A percentile compares a stretch with the other conserved stretches of the same genome.
Conservation (phyloP, 2,113 vertebrate genomes). For the Psephotus haematonotus region DNA sequence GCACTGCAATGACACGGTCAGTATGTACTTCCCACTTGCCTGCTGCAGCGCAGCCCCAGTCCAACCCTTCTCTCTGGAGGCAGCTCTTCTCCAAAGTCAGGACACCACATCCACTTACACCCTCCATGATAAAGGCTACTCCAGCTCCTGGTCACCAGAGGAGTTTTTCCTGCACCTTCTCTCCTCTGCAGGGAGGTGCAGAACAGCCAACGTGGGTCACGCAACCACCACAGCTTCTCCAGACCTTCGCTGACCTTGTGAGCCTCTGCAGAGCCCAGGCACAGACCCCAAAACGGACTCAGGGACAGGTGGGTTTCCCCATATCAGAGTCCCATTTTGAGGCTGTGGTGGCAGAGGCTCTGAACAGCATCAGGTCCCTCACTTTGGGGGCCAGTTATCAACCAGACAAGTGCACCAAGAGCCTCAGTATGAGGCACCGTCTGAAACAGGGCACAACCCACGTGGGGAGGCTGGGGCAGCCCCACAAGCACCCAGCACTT, state of each 20-base stretch:
- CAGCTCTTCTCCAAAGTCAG: background rate
- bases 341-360: background rate
- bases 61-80: background rate
- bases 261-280: background rate
- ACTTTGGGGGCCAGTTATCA: background rate
- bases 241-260: background rate
- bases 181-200: background rate
- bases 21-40: fast-evolving
- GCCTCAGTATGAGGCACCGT: background rate
- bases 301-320: background rate
- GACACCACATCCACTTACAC: background rate
- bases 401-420: background rate
- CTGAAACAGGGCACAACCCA: background rate
- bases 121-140: background rate
- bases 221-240: background rate
- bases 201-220: background rate
- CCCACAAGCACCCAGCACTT: background rate
- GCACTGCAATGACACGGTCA: background rate
- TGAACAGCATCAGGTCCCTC: background rate
- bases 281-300: background rate
- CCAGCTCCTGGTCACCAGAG: background rate
- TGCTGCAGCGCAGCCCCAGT: background rate
- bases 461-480: background rate
- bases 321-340: background rate
- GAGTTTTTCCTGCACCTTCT: background rate